A percentile compares a stretch with the other conserved stretches of the same genome.
Evolutionary conservation across 2,888 invertebrate genomes (phyloP).

Genomic region (Drosophila helvetica): DNA sequence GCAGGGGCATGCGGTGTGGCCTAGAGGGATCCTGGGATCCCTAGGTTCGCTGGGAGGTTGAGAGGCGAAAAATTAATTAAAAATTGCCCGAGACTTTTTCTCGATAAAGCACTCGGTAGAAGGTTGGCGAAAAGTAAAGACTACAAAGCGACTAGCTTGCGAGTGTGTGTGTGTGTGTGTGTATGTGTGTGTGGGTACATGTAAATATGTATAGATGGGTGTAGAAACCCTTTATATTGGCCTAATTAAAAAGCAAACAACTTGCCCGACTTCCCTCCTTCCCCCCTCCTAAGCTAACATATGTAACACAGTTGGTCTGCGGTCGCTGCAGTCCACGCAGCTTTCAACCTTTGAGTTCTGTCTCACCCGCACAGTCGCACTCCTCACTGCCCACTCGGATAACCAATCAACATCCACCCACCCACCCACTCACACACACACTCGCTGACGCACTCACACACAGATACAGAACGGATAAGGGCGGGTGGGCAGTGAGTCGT

Average conservation of each 20-base stretch:
- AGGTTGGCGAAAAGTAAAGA: constrained; percentile 15
- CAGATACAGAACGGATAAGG: constrained; percentile 16
- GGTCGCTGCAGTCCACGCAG: constrained; percentile 29
- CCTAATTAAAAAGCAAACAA: constrained; percentile 44
- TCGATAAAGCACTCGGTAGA: constrained; percentile 25
- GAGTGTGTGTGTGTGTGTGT: constrained; percentile 15
- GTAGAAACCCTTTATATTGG: constrained; percentile 29
- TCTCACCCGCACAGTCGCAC: constrained; percentile 30
- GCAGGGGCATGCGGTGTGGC: background rate
- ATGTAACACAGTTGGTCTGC: constrained; percentile 25
- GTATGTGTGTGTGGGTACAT: background rate
- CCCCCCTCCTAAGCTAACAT: background rate
- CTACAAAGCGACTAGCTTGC: constrained; percentile 43
- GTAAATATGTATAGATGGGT: background rate
- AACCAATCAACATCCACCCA: constrained; percentile 5
- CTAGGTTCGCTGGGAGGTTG: constrained; percentile 13
- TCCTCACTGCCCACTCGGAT: too few relatives aligned
- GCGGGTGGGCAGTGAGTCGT: constrained; percentile 29
- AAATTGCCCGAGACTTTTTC: constrained; percentile 42
- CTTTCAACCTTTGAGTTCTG: constrained; percentile 28
- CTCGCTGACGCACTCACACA: constrained; percentile 10
- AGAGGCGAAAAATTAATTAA: constrained; percentile 39
- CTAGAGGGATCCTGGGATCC: constrained; percentile 14
- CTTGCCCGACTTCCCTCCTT: constrained; percentile 25
- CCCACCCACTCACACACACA: constrained; percentile 8